Conservation (phyloP, 53 echinoderm and acorn worm species). For the Patiria pectinifera region DNA sequence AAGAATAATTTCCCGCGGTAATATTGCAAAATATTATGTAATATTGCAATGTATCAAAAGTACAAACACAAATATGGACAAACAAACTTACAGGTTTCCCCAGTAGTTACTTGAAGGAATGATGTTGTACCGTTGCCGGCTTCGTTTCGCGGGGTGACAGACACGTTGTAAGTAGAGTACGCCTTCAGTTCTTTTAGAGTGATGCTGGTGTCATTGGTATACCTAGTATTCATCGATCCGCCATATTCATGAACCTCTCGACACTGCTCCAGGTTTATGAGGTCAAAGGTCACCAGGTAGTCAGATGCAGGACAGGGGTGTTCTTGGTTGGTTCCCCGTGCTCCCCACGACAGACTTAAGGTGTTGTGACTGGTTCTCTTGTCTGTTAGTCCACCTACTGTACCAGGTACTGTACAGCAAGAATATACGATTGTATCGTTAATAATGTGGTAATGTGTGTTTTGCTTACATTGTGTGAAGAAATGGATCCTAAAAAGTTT, state of each 20-base stretch:
- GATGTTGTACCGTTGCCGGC: neutral
- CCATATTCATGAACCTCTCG: neutral
- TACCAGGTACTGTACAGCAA: too few species aligned
- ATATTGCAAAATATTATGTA: too few species aligned
- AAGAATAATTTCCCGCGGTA: too few species aligned
- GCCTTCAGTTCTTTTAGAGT: neutral
- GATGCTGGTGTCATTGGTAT: neutral
- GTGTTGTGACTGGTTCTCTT: neutral
- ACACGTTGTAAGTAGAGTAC: constrained; percentile 33
- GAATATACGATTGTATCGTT: too few species aligned
- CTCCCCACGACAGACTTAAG: neutral
- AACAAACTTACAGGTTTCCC: constrained; percentile 28
- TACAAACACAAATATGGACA: neutral
- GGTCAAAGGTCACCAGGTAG: constrained; percentile 30
- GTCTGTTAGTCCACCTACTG: too few species aligned
- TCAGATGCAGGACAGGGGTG: constrained; percentile 14
- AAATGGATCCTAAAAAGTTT: too few species aligned
- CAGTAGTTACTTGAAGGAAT: neutral
- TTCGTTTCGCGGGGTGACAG: constrained; percentile 28
- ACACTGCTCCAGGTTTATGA: constrained; percentile 46
- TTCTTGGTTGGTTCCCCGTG: neutral
- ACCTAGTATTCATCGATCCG: neutral
- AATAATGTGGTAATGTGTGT: too few species aligned
- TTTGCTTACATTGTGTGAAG: too few species aligned
- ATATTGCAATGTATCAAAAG: neutral